Evolutionary conservation across 2,797 vertebrate genomes (phyloP), one percentile per base, ranked within the genome.

Genomic region (Steatocranus sp.): DNA sequence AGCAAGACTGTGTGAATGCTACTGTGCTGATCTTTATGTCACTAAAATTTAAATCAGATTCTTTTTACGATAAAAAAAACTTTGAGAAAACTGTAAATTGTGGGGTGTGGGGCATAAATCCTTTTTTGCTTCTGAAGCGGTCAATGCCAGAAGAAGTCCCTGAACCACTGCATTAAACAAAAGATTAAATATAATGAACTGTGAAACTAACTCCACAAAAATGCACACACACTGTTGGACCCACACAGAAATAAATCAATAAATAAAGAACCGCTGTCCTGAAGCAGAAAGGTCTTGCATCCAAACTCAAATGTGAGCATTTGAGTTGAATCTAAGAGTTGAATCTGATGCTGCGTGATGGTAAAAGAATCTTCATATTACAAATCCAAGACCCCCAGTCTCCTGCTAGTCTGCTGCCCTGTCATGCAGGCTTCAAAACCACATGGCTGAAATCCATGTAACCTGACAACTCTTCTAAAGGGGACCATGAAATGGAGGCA

Each of bases 391-490:
- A 75, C 36, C 1, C 4, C 74, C 78, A 7, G 83, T 76, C 82
- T 88, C 30, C 81, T 54, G 66, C 49, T 80, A 17, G 53, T 82
- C 88, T 86, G 63, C 82, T 8, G 32, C 1, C 15, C 81, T 81
- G 89, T 74, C 83, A 50, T 54, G 50, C 81, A 73, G 81, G 76
- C 79, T 63, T 76, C 81, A 51, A 46, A 86, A 23, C 75, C 85
- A 78, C 85, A 86, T 79, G 87, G 86, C 84, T 77, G 85, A 90
- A 81, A 75, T 70, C 88, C 80, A 83, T 89, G 91, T 89, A 91
- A 93, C 87, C 83, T 85, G 90, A 93, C 92, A 86, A 81, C 84
- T 86, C 88, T 79, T 89, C 86, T 84, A n/a, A 92, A 58, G 75
- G 78, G 14, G 23, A 73, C 68, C 89, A 14, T 89, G 89, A 91